phyloP scores from a whole-genome alignment of 1,140 invertebrate genomes.

The Steinernema feltiae region DNA sequence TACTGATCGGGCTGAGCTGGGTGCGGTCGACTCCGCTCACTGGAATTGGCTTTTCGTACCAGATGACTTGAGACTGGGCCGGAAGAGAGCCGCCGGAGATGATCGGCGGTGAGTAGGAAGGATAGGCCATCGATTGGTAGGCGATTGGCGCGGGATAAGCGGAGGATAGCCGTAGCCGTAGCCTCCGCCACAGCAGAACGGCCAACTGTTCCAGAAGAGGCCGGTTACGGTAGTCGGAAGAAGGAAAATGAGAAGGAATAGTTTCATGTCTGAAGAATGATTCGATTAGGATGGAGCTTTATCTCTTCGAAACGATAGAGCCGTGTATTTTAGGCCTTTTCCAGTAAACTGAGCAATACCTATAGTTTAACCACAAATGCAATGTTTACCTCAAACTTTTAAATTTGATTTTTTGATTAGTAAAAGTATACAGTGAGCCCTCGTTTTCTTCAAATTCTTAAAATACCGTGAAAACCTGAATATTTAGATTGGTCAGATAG shows the following conservation, averaged over 20 bases:
- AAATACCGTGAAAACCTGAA: too few relatives aligned
- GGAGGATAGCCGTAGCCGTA: neutral
- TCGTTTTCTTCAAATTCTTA: too few relatives aligned
- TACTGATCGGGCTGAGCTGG: neutral
- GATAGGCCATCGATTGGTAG: too few relatives aligned
- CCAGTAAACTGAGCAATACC: too few relatives aligned
- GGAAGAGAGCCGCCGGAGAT: neutral
- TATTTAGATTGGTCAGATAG: too few relatives aligned
- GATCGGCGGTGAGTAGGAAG: neutral
- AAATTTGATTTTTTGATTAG: too few relatives aligned
- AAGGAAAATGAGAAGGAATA: neutral
- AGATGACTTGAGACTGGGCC: neutral
- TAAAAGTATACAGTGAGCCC: too few relatives aligned
- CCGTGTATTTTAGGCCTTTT: too few relatives aligned
- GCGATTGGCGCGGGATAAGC: neutral
- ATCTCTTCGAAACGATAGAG: too few relatives aligned
- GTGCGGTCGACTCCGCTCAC: neutral
- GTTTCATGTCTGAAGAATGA: neutral
- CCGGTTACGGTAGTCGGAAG: neutral
- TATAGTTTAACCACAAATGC: too few relatives aligned
- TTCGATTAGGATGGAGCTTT: too few relatives aligned
- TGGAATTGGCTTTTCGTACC: neutral
- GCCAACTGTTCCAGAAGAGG: constrained; percentile 4
- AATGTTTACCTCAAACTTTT: too few relatives aligned
- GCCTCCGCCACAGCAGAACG: constrained; percentile 2